Base-by-base conservation (phyloP, 2,113 vertebrate species). In the Gobius niger region DNA sequence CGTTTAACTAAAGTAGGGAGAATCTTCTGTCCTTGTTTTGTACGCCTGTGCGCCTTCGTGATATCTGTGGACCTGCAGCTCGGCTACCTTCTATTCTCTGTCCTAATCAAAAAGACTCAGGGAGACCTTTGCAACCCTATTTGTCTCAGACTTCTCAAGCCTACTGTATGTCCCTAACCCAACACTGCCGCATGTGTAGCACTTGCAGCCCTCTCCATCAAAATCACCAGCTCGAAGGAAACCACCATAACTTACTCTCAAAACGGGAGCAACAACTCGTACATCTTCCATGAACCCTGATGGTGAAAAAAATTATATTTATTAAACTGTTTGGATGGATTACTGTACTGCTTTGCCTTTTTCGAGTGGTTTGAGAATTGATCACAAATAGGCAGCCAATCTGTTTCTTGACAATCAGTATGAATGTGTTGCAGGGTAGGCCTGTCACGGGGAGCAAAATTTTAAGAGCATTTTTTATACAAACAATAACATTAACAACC, bases 21-120 rank as follows among this genome's bases (percentile, higher is more conserved):
- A 47, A 5, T 68, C 12, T 59, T 62, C 44, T 52, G 1, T n/a
- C n/a, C n/a, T n/a, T 64, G 57, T 72, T 49, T 65, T 68, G 24
- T 72, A 60, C 34, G 40, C 62, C 53, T 67, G 70, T 72, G 66
- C 44, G 9, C 54, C 47, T 12, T 40, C 47, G 14, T 44, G 47
- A 50, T 65, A 54, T 60, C 46, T 47, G n/a, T 71, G 63, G 69
- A 78, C 77, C 71, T 60, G 82, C 72, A 81, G 72, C 67, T 62
- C 53, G 13, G 9, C 18, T 49, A 47, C 60, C 51, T 42, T 75
- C 47, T 47, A 42, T 51, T 79, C 67, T 65, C 47, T 70, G 72
- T 77, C 70, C 77, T 61, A 13, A 70, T 70, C 66, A 49, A 84
- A 84, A 44, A 89, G 81, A 89, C 87, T 85, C 86, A 88, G 85